phyloP scores from a whole-genome alignment of 1,140 invertebrate genomes.

The Aplysia californica region DNA sequence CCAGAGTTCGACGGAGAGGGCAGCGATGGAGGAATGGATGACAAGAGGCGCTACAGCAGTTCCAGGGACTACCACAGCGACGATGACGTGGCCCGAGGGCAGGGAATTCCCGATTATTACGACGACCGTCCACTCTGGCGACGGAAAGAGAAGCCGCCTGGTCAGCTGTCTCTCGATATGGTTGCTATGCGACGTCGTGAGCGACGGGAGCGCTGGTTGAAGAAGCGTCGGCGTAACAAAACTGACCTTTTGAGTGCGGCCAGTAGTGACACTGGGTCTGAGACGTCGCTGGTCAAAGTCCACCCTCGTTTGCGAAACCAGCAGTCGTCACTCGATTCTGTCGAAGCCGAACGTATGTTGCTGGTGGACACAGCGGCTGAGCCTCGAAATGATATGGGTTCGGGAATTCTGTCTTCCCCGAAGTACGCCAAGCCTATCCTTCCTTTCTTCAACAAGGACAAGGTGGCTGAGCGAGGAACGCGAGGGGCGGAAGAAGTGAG shows the following conservation, averaged over 20 bases:
- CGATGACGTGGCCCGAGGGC: slow-evolving; percentile 13
- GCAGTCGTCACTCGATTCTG: neutral
- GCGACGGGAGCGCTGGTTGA: slow-evolving; percentile 21
- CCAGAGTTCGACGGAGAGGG: neutral
- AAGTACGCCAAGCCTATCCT: slow-evolving; percentile 25
- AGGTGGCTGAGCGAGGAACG: too few relatives aligned
- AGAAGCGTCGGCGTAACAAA: slow-evolving; percentile 15
- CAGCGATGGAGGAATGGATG: neutral
- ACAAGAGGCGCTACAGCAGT: neutral
- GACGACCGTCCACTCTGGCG: slow-evolving; percentile 20
- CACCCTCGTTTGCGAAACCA: neutral
- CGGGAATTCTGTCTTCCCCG: slow-evolving; percentile 18
- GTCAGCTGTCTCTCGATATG: slow-evolving; percentile 2
- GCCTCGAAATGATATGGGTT: slow-evolving; percentile 2
- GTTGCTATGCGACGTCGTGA: slow-evolving; percentile 4
- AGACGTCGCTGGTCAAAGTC: neutral
- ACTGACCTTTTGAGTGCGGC: slow-evolving; percentile 19
- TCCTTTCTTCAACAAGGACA: slow-evolving; percentile 11
- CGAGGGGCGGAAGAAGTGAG: too few relatives aligned
- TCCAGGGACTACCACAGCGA: slow-evolving; percentile 25
- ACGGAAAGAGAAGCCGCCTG: neutral
- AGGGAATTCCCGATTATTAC: slow-evolving; percentile 22
- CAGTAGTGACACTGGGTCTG: slow-evolving; percentile 13
- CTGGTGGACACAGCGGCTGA: too few relatives aligned
- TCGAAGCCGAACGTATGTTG: neutral